Conservation (phyloP, 2,797 vertebrate species). For the Poeciliopsis gracilis region DNA sequence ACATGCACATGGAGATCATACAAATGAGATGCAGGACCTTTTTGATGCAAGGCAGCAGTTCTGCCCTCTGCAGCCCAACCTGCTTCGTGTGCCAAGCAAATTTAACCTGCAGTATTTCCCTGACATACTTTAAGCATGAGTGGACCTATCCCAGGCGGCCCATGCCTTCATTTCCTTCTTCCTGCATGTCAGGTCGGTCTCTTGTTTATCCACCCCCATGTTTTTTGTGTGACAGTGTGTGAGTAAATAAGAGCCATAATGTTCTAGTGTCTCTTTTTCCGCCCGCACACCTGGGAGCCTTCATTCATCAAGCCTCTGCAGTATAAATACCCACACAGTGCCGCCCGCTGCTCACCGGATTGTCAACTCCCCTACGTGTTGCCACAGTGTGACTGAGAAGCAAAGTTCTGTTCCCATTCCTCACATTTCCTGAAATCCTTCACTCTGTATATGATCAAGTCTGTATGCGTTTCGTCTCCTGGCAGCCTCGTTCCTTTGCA, state of each 20-base stretch:
- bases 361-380: constrained; percentile 3
- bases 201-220: neutral
- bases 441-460: neutral
- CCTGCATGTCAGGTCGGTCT: neutral
- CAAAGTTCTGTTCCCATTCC: neutral
- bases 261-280: constrained; percentile 1
- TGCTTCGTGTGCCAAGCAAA: neutral
- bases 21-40: neutral
- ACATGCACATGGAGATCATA: neutral
- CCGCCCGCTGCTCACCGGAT: neutral
- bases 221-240: constrained; percentile 7
- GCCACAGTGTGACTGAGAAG: constrained; percentile 5
- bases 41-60: neutral
- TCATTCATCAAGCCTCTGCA: constrained; percentile 14
- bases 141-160: neutral
- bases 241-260: constrained; percentile 8
- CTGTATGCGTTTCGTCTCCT: neutral
- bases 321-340: neutral
- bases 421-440: constrained; percentile 2
- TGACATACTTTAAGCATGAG: neutral
- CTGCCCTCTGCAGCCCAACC: neutral
- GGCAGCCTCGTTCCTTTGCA: neutral
- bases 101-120: neutral
- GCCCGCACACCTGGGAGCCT: neutral
- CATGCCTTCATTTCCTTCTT: neutral